Evolutionary conservation across 1,140 invertebrate species (phyloP).

Genomic region (Aleiodes sp.): DNA sequence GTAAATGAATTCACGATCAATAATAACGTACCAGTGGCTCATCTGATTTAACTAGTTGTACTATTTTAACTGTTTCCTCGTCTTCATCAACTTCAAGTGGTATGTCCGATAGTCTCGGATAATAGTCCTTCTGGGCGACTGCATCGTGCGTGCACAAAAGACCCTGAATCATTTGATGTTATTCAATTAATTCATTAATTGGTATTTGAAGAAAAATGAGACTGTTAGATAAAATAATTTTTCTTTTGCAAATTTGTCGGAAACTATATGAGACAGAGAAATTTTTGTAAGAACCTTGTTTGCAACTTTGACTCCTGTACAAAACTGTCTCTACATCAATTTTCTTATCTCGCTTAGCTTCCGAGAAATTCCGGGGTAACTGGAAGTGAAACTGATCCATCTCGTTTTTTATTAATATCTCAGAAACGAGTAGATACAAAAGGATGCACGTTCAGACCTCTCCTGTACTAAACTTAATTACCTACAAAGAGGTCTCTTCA

Average conservation of each 20-base stretch:
- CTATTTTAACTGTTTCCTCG: constrained; percentile 96
- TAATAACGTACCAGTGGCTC: constrained; percentile 88
- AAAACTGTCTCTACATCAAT: too few species aligned
- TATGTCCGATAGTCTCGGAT: constrained; percentile 88
- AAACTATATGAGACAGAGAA: too few species aligned
- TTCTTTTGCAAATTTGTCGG: neutral
- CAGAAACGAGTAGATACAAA: too few species aligned
- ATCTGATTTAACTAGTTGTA: constrained; percentile 95
- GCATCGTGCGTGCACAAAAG: constrained; percentile 92
- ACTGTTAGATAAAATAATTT: constrained; percentile 1
- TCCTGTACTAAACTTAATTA: too few species aligned
- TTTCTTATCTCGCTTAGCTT: too few species aligned
- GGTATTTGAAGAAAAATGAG: constrained; percentile 12
- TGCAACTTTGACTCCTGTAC: too few species aligned
- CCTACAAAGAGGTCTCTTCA: too few species aligned
- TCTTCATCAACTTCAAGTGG: constrained; percentile 89
- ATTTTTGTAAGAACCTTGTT: too few species aligned
- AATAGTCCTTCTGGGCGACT: constrained; percentile 94
- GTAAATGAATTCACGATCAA: constrained; percentile 22
- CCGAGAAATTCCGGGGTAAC: too few species aligned
- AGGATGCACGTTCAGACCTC: too few species aligned
- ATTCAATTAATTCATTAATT: constrained; percentile 30
- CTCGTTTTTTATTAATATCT: too few species aligned
- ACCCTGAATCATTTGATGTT: constrained; percentile 75
- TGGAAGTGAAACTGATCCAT: too few species aligned